phyloP scores from a whole-genome alignment of 2,888 invertebrate genomes.

The Pteria penguin region DNA sequence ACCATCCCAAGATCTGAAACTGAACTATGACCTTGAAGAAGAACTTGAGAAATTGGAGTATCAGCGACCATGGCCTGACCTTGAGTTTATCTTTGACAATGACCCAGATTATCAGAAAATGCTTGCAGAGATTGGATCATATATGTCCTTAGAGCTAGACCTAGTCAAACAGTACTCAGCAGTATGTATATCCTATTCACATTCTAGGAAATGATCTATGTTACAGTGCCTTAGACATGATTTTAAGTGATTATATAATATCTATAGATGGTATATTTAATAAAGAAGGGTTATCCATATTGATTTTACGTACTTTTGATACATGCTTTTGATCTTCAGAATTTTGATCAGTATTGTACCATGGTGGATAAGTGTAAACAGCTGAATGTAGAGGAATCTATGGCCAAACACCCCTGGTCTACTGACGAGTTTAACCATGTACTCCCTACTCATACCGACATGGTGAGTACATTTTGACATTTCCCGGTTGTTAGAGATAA shows the following conservation, averaged over 20 bases:
- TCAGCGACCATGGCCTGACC: slow-evolving; percentile 76
- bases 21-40: slow-evolving; percentile 74
- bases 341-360: slow-evolving; percentile 74
- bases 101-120: slow-evolving; percentile 74
- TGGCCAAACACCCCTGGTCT: slow-evolving; percentile 73
- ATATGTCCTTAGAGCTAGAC: slow-evolving; percentile 70
- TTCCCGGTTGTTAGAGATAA: background rate
- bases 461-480: slow-evolving; percentile 60
- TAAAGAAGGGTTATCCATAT: no score
- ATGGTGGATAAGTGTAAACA: slow-evolving; percentile 77
- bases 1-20: slow-evolving; percentile 72
- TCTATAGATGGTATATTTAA: background rate
- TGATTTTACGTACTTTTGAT: background rate
- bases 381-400: slow-evolving; percentile 73
- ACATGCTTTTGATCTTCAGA: slow-evolving; percentile 55
- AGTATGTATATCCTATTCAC: no score
- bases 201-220: no score
- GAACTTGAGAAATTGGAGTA: slow-evolving; percentile 65
- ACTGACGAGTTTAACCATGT: slow-evolving; percentile 79
- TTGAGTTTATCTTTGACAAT: slow-evolving; percentile 72
- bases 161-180: slow-evolving; percentile 67
- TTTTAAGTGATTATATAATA: background rate
- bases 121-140: slow-evolving; percentile 67
- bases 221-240: no score
- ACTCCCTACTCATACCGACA: slow-evolving; percentile 74